Percentiles rank a stretch among this genome's conserved stretches.
These are phyloP conservation scores for Acleris emargana DNA, from an alignment of 2,888 invertebrate species.

Conservation along the genomic window DNA sequence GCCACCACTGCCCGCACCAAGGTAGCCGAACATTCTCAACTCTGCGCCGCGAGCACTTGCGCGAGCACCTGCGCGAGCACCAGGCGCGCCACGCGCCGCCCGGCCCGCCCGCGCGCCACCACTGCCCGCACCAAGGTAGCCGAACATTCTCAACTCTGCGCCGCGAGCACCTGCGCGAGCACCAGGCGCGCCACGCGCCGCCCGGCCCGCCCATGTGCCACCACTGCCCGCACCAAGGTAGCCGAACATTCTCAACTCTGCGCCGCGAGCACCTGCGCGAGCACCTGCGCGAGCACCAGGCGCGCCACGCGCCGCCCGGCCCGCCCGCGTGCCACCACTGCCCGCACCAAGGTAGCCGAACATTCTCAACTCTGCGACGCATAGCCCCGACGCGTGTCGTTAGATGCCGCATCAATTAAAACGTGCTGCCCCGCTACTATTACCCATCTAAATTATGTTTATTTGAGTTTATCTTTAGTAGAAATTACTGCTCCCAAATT, in stretches of 20 bases:
- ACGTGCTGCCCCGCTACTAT: no score
- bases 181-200: slow-evolving; percentile 85
- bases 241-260: no score
- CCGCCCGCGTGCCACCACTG: slow-evolving; percentile 38
- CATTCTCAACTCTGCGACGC: not conserved
- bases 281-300: slow-evolving; percentile 88
- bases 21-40: no score
- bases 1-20: no score
- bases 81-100: slow-evolving; percentile 84
- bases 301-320: slow-evolving; percentile 84
- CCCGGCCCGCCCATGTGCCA: slow-evolving; percentile 53
- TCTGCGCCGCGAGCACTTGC: no score
- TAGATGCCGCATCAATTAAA: no score
- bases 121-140: slow-evolving; percentile 44
- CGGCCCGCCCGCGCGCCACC: slow-evolving; percentile 50
- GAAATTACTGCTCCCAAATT: no score
- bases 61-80: slow-evolving; percentile 90
- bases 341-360: slow-evolving; percentile 39
- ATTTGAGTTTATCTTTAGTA: no score
- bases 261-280: slow-evolving; percentile 90
- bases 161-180: slow-evolving; percentile 90
- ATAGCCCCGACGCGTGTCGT: no score
- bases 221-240: slow-evolving; percentile 44
- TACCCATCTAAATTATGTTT: no score
- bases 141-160: no score